phyloP scores from a whole-genome alignment of 2,113 vertebrate species.

The Ceyx melanurus region DNA sequence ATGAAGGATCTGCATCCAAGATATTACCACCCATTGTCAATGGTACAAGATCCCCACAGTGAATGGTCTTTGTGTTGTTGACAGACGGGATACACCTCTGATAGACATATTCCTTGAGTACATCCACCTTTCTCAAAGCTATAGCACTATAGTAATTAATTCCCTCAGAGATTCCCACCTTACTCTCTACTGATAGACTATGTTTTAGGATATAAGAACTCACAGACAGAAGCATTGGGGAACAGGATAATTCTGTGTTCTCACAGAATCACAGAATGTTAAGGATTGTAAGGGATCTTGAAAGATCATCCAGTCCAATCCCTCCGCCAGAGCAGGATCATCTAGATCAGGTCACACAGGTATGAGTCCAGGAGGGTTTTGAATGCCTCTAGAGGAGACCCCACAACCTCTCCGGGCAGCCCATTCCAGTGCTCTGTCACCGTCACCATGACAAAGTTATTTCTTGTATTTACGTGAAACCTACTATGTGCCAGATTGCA shows the following conservation, averaged over 20 bases:
- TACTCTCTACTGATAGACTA: rapidly evolving
- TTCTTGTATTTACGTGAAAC: too few species aligned
- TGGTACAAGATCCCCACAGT: neutral
- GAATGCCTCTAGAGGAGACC: too few species aligned
- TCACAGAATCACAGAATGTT: neutral
- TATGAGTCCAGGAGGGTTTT: too few species aligned
- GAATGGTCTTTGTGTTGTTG: neutral
- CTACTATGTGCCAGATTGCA: too few species aligned
- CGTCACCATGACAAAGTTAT: too few species aligned
- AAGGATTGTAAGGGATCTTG: too few species aligned
- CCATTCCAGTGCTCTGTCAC: too few species aligned
- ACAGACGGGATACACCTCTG: neutral
- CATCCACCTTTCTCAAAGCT: neutral
- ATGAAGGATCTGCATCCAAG: neutral
- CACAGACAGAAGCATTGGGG: neutral
- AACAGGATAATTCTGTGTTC: neutral
- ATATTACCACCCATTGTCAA: neutral
- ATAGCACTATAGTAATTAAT: neutral
- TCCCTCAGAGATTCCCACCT: neutral
- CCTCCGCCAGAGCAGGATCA: too few species aligned
- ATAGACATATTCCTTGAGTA: neutral
- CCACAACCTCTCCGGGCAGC: too few species aligned
- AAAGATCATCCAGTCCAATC: too few species aligned
- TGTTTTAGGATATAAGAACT: neutral
- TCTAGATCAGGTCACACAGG: too few species aligned